A percentile compares a stretch with the other conserved stretches of the same genome.
phyloP scores from a whole-genome alignment of 2,113 vertebrate species.

The Microcebus murinus region DNA sequence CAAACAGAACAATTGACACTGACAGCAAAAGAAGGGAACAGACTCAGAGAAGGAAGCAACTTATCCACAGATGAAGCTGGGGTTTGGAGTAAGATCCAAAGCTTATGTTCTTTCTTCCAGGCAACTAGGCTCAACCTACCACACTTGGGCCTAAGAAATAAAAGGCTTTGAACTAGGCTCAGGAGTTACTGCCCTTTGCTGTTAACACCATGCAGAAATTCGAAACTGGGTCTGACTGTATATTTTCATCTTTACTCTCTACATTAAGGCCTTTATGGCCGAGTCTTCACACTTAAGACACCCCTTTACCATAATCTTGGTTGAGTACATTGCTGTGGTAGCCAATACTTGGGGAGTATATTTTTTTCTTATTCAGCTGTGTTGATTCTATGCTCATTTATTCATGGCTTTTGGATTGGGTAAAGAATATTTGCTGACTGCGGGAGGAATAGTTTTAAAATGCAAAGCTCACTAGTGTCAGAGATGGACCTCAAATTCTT shows the following conservation, averaged over 20 bases:
- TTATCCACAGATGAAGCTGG: background rate
- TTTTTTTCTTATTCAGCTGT: constrained; percentile 1
- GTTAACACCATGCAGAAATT: background rate
- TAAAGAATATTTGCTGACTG: constrained; percentile 49
- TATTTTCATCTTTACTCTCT: background rate
- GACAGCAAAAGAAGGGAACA: background rate
- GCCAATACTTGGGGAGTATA: background rate
- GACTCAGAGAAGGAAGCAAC: background rate
- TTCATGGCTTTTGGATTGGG: constrained; percentile 8
- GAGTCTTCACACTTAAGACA: background rate
- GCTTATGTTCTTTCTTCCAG: background rate
- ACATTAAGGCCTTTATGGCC: background rate
- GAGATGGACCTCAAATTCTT: constrained; percentile 34
- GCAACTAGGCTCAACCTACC: background rate
- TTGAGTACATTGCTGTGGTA: background rate
- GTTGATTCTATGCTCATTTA: background rate
- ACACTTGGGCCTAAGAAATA: background rate
- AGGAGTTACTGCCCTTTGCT: background rate
- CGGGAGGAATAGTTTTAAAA: constrained; percentile 56
- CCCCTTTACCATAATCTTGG: background rate
- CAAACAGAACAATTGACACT: background rate
- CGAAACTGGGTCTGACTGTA: background rate
- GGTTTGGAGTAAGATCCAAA: background rate
- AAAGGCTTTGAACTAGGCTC: background rate
- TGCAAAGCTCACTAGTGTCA: constrained; percentile 14